These are phyloP conservation scores for Eciton burchellii DNA, from an alignment of 1,140 invertebrate genomes.

Conservation along the genomic window DNA sequence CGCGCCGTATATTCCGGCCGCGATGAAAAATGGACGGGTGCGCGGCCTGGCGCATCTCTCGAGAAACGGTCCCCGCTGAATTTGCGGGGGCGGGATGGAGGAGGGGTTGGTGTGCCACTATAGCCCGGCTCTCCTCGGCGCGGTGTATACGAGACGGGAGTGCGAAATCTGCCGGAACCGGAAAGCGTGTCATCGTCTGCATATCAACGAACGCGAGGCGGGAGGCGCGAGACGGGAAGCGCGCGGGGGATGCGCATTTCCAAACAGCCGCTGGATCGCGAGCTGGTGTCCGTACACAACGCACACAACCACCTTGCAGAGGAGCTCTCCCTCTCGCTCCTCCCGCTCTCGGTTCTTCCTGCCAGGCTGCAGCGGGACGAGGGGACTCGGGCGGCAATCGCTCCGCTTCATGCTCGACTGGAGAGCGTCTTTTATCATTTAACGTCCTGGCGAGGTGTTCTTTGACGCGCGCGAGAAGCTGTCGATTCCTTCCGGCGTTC, in stretches of 20 bases:
- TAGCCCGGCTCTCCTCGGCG: slow-evolving; percentile 50
- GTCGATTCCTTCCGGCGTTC: slow-evolving; percentile 32
- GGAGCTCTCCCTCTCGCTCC: too few species aligned
- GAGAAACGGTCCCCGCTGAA: slow-evolving; percentile 60
- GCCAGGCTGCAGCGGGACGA: not conserved
- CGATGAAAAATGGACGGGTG: slow-evolving; percentile 71
- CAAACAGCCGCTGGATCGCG: slow-evolving; percentile 50
- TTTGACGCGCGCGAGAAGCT: slow-evolving; percentile 42
- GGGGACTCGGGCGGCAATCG: slow-evolving; percentile 61
- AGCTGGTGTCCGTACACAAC: not conserved
- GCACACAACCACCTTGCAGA: slow-evolving; percentile 12
- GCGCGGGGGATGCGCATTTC: slow-evolving; percentile 67
- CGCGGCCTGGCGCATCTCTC: slow-evolving; percentile 53
- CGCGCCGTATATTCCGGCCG: slow-evolving; percentile 61
- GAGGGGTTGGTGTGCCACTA: too few species aligned
- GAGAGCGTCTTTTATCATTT: slow-evolving; percentile 66
- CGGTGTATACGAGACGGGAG: slow-evolving; percentile 71
- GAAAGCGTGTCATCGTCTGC: slow-evolving; percentile 76
- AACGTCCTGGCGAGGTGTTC: slow-evolving; percentile 60
- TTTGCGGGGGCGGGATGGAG: slow-evolving; percentile 68
- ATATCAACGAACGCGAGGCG: slow-evolving; percentile 76
- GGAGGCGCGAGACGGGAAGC: slow-evolving; percentile 32
- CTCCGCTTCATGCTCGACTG: slow-evolving; percentile 52
- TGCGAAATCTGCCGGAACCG: slow-evolving; percentile 76
- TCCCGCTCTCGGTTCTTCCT: too few species aligned